Base-by-base conservation (phyloP, 2,797 vertebrate genomes). In the Dallia pectoralis region DNA sequence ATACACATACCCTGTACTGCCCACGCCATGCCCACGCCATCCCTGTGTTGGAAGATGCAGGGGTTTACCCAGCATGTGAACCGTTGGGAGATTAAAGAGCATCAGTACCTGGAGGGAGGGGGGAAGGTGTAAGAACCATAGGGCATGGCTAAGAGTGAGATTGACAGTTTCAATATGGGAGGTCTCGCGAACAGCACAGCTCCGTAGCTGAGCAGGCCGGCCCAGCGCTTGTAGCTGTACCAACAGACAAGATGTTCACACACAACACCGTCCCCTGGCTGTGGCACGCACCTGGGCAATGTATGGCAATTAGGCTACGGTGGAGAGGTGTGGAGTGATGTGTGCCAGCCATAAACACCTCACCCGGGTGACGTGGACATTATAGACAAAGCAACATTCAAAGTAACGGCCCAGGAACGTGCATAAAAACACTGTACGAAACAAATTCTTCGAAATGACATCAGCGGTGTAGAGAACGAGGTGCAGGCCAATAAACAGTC, bases 1-100 rank as follows among this genome's bases (percentile, higher is more conserved):
- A 65, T 79, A 78, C 75, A 77, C 71, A 74, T 73, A 76, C 72
- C 78, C 68, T 64, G 67, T 76, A 33, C 86, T 82, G 87, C 86
- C 87, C 84, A 87, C 85, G 80, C 63, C 80, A 66, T 82, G 87
- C 86, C 87, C 84, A 87, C 85, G 80, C 63, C 80, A 66, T 78
- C 77, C 79, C 82, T 83, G 86, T 85, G 81, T 81, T 29, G 83
- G 82, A 82, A 79, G 88, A 88, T 82, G 79, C 79, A 69, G 76
- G 82, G 84, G 12, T 30, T 90, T 91, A 87, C 87, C 76, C 82
- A 79, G 67, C 80, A 71, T 83, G 48, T n/a, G n/a, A n/a, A 82
- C 87, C 84, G 85, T 78, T 44, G 40, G 40, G 9, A 44, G 40
- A 44, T 12, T 18, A n/a, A 59, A 19, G 49, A 19, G 19, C 22